These are phyloP conservation scores for Boloria euphrosyne DNA, from an alignment of 2,888 invertebrate species.

Conservation along the genomic window DNA sequence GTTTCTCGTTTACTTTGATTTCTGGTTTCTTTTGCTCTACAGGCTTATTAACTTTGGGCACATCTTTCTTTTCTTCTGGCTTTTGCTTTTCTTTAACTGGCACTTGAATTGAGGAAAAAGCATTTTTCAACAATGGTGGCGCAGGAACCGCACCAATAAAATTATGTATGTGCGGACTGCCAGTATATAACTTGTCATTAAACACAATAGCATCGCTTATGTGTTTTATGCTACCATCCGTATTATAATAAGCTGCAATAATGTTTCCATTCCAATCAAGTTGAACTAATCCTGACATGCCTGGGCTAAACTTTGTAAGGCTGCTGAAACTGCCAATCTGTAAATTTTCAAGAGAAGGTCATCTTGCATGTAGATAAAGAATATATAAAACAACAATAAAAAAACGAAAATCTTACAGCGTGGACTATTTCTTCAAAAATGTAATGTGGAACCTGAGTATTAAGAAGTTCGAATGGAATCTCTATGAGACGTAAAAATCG, in stretches of 20 bases:
- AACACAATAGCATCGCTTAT: conserved; percentile 87
- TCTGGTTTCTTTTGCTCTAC: conserved; percentile 1
- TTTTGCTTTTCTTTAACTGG: conserved; percentile 30
- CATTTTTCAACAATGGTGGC: conserved; percentile 72
- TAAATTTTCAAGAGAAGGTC: conserved; percentile 42
- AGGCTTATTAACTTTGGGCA: conserved; percentile 19
- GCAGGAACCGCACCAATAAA: conserved; percentile 85
- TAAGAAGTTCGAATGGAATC: conserved; percentile 83
- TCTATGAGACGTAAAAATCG: conserved; percentile 83
- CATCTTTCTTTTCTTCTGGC: conserved; percentile 37
- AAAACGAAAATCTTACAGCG: conserved; percentile 69
- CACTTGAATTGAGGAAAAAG: conserved; percentile 49
- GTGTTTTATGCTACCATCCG: conserved; percentile 75
- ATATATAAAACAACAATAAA: not conserved
- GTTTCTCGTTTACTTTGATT: conserved; percentile 1
- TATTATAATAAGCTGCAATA: conserved; percentile 85
- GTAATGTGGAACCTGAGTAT: conserved; percentile 85
- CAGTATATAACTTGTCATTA: conserved; percentile 85
- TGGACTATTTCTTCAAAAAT: conserved; percentile 84
- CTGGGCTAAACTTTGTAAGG: conserved; percentile 58
- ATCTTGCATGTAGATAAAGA: not conserved
- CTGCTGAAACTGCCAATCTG: conserved; percentile 86
- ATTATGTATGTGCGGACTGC: conserved; percentile 84
- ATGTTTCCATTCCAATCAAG: conserved; percentile 88
- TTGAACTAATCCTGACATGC: conserved; percentile 83